Evolutionary conservation across 2,797 vertebrate genomes (phyloP).

Genomic region (Hypotaenidia philippensis): DNA sequence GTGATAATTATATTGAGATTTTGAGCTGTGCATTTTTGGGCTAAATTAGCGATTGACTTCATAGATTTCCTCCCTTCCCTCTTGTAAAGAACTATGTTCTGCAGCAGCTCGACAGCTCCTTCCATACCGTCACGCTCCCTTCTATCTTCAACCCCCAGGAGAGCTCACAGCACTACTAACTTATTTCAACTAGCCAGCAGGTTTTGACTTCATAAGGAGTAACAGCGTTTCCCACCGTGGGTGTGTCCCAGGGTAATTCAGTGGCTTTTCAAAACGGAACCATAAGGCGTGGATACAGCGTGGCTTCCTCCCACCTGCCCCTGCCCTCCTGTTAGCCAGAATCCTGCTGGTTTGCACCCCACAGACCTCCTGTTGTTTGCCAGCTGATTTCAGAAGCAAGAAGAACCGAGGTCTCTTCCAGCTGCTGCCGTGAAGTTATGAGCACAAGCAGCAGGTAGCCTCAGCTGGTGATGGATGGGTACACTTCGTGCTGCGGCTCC

Average conservation of each 20-base stretch:
- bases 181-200: background rate
- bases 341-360: background rate
- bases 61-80: constrained; percentile 16
- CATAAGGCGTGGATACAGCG: rapidly evolving
- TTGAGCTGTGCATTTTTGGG: background rate
- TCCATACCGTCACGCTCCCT: background rate
- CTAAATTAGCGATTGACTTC: background rate
- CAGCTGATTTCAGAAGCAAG: background rate
- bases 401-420: background rate
- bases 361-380: rapidly evolving
- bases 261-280: background rate
- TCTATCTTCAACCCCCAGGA: background rate
- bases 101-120: background rate
- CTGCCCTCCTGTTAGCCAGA: background rate
- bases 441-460: background rate
- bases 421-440: rapidly evolving
- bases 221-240: background rate
- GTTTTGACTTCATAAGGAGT: constrained; percentile 5
- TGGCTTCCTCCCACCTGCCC: background rate
- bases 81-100: constrained; percentile 9
- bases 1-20: background rate
- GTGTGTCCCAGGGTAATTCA: background rate
- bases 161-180: background rate
- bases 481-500: background rate
- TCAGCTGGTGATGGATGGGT: background rate